These are phyloP conservation scores for Poeciliopsis turrubarensis DNA, from an alignment of 2,113 vertebrate species.

Conservation along the genomic window DNA sequence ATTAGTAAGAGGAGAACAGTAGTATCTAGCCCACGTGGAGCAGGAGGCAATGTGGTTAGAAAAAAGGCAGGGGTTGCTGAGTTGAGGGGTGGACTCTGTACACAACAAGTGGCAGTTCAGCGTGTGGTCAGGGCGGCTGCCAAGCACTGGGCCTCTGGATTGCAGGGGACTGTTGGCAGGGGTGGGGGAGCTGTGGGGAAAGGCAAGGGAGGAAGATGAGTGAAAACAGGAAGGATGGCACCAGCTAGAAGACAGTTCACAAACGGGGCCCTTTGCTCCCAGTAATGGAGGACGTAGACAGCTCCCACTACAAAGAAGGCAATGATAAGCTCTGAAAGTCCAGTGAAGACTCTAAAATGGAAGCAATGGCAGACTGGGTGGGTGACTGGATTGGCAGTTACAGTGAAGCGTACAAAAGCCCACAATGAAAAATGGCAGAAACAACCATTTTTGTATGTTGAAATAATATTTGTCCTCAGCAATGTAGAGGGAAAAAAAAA, in stretches of 20 bases:
- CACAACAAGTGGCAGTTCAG: constrained; percentile 81
- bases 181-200: constrained; percentile 61
- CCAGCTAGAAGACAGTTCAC: constrained; percentile 76
- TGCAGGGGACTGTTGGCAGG: constrained; percentile 65
- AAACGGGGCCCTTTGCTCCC: constrained; percentile 61
- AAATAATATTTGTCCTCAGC: constrained; percentile 74
- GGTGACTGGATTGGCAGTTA: constrained; percentile 34
- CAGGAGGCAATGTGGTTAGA: constrained; percentile 69
- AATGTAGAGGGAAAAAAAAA: constrained; percentile 31
- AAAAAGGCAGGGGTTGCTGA: constrained; percentile 57
- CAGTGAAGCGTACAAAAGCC: constrained; percentile 25
- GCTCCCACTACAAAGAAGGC: constrained; percentile 47
- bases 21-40: constrained; percentile 58
- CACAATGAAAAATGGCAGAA: constrained; percentile 43
- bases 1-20: constrained; percentile 62
- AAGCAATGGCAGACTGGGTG: constrained; percentile 47
- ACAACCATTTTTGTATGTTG: constrained; percentile 47
- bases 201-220: constrained; percentile 69
- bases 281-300: constrained; percentile 30
- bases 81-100: constrained; percentile 58
- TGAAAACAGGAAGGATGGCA: constrained; percentile 85
- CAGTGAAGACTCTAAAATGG: constrained; percentile 51
- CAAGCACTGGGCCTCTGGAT: constrained; percentile 78
- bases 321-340: constrained; percentile 47
- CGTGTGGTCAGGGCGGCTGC: constrained; percentile 79